These are phyloP conservation scores for Leptocoma aspasia DNA, from an alignment of 2,113 vertebrate genomes.

Conservation along the genomic window DNA sequence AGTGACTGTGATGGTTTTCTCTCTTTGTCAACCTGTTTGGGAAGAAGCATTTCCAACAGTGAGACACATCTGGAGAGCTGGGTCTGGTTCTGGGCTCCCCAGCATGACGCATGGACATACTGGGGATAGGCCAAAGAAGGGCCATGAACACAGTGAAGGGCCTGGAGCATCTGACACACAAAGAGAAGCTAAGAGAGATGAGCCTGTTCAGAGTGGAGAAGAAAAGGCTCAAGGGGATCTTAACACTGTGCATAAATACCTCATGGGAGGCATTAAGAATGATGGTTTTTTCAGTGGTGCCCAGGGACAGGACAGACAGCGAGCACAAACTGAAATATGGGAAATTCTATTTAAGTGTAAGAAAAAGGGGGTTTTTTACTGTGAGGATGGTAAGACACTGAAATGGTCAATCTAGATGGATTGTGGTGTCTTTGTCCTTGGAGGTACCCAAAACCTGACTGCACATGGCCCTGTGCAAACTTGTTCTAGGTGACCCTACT, in stretches of 20 bases:
- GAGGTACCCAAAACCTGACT: not conserved
- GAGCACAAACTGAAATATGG: not conserved
- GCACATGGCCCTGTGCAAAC: not conserved
- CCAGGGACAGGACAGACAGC: not conserved
- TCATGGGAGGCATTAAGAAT: not conserved
- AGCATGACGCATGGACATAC: not conserved
- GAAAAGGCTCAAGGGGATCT: not conserved
- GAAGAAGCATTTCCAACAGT: not conserved
- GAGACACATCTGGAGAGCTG: not conserved
- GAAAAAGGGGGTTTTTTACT: not conserved
- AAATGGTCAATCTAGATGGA: not conserved
- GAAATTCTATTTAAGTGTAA: not conserved
- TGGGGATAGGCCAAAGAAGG: not conserved
- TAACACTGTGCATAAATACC: not conserved
- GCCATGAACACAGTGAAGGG: not conserved
- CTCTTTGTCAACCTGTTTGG: not conserved
- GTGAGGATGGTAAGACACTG: not conserved
- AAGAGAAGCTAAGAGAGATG: not conserved
- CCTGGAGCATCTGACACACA: not conserved
- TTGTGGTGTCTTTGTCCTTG: not conserved
- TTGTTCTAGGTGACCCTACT: not conserved
- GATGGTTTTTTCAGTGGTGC: not conserved
- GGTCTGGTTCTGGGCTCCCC: not conserved
- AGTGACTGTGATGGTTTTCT: not conserved
- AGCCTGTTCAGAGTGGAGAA: not conserved